Evolutionary conservation across 1,140 invertebrate genomes (phyloP).

Genomic region (Ceratosolen solmsi): DNA sequence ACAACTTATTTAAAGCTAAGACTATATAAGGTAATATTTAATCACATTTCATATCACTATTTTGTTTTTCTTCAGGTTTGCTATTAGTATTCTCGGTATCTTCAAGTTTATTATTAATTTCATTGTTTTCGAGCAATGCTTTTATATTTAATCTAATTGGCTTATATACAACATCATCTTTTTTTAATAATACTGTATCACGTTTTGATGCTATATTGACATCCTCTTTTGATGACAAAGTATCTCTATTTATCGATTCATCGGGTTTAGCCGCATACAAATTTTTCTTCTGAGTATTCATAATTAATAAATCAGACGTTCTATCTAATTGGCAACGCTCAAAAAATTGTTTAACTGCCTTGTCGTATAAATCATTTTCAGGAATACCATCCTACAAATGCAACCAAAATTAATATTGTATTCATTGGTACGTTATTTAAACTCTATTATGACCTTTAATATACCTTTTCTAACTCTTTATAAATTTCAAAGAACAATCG

Average conservation of each 20-base stretch:
- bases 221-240: too few species aligned
- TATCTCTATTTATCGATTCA: too few species aligned
- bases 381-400: constrained; percentile 45
- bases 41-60: neutral
- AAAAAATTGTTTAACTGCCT: constrained; percentile 46
- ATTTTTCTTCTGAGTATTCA: neutral
- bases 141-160: constrained; percentile 33
- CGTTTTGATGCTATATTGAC: neutral
- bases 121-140: constrained; percentile 23
- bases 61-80: neutral
- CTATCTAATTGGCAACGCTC: neutral
- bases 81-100: neutral
- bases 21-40: neutral
- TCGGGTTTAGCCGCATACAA: neutral
- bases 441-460: neutral
- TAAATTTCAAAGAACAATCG: constrained; percentile 78
- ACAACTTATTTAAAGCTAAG: neutral
- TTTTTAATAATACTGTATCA: neutral
- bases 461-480: constrained; percentile 71
- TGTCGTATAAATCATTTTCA: constrained; percentile 45
- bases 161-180: constrained; percentile 18
- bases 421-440: neutral
- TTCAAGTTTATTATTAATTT: neutral
- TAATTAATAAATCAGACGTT: neutral
- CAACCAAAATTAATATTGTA: neutral